Conservation (phyloP, 2,113 vertebrate genomes). For the Paramormyrops kingsleyae region DNA sequence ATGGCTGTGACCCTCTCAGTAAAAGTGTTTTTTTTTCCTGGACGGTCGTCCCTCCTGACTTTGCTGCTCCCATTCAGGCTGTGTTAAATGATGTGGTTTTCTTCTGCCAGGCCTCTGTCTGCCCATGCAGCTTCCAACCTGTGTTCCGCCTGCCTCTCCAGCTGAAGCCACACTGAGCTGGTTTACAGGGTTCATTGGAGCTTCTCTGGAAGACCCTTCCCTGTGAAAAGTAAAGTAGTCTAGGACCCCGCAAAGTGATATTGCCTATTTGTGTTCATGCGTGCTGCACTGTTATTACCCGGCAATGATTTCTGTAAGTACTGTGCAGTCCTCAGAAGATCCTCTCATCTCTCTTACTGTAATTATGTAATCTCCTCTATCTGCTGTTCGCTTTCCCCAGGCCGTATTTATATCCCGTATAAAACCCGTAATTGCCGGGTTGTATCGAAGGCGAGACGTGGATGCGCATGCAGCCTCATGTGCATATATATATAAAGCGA, state of each 20-base stretch:
- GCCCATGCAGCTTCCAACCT: neutral
- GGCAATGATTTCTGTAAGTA: constrained; percentile 7
- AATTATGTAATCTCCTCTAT: neutral
- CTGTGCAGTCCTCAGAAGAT: constrained; percentile 6
- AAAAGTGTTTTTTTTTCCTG: neutral
- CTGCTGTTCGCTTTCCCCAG: neutral
- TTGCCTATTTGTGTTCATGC: neutral
- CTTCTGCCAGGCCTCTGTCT: neutral
- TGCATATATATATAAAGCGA: neutral
- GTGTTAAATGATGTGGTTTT: neutral
- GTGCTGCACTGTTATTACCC: neutral
- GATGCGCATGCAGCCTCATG: neutral
- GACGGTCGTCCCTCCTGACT: neutral
- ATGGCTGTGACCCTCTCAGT: neutral
- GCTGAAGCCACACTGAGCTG: neutral
- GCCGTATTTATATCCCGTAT: neutral
- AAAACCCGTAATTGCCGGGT: neutral
- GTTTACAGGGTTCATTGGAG: neutral
- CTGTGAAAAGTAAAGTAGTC: neutral
- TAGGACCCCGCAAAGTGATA: neutral
- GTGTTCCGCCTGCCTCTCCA: neutral
- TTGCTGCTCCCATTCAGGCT: neutral
- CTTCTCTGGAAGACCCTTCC: neutral
- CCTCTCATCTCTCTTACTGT: constrained; percentile 3
- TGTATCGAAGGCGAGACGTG: neutral